Percentiles rank a stretch among this genome's conserved stretches.
phyloP scores from a whole-genome alignment of 1,140 invertebrate species.

The Drosophila tristis region DNA sequence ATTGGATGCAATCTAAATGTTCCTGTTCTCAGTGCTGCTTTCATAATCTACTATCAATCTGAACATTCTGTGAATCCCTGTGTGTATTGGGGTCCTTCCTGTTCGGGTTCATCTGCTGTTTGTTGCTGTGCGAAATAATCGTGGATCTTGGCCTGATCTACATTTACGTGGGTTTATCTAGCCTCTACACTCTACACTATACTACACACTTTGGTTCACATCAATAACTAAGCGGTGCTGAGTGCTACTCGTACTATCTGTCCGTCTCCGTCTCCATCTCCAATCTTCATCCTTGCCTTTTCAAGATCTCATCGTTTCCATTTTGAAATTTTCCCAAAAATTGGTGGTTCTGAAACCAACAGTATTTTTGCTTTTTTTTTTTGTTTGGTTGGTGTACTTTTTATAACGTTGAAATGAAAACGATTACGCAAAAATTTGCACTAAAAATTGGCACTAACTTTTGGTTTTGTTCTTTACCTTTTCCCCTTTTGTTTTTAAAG shows the following conservation, averaged over 20 bases:
- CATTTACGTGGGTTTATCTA: slow-evolving; percentile 38
- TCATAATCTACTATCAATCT: slow-evolving; percentile 43
- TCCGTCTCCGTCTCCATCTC: background rate
- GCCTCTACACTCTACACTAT: slow-evolving; percentile 31
- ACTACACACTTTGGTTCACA: slow-evolving; percentile 47
- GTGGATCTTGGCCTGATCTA: slow-evolving; percentile 35
- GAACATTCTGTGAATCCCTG: slow-evolving; percentile 18
- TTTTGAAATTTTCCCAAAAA: slow-evolving; percentile 74
- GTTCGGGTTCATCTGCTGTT: slow-evolving; percentile 13
- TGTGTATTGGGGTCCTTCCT: background rate
- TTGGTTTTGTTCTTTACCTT: slow-evolving; percentile 46
- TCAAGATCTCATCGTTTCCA: slow-evolving; percentile 23
- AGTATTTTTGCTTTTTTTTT: slow-evolving; percentile 40
- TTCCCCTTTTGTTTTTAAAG: slow-evolving; percentile 1
- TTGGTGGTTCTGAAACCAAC: slow-evolving; percentile 82
- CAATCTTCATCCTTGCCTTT: slow-evolving; percentile 7
- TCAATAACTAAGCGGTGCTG: slow-evolving; percentile 49
- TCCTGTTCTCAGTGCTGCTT: slow-evolving; percentile 66
- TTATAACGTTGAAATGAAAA: slow-evolving; percentile 58
- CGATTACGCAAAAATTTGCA: slow-evolving; percentile 75
- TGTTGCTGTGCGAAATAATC: slow-evolving; percentile 32
- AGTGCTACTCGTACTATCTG: slow-evolving; percentile 31
- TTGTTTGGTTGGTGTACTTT: slow-evolving; percentile 37
- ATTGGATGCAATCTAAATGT: slow-evolving; percentile 50
- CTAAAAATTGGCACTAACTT: slow-evolving; percentile 81